These are phyloP conservation scores for Ctenosaura bakeri DNA, from an alignment of 2,797 vertebrate genomes.

Conservation along the genomic window DNA sequence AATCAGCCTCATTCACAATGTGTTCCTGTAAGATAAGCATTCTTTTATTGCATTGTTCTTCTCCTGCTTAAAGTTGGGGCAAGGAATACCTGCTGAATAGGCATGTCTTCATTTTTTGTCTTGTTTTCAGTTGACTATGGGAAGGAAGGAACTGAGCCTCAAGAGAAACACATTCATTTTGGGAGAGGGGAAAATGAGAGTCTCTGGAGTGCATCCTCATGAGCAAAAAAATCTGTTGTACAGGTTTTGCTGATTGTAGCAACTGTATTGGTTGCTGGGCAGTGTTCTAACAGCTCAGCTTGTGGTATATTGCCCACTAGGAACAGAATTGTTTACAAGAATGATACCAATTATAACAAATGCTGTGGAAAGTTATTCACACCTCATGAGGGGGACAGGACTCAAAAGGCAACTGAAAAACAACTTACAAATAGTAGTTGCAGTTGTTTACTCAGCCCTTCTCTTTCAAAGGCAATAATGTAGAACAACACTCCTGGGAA, in stretches of 20 bases:
- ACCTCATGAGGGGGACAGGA: not conserved
- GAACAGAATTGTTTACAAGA: constrained; percentile 31
- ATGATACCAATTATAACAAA: constrained; percentile 18
- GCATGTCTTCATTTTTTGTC: not conserved
- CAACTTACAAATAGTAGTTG: constrained; percentile 6
- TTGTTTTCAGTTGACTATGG: constrained; percentile 19
- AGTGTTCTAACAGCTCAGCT: constrained; percentile 21
- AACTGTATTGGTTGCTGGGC: not conserved
- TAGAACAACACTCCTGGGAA: constrained; percentile 11
- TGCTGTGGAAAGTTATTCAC: constrained; percentile 16
- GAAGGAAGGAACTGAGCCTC: constrained; percentile 29
- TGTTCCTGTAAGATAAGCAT: not conserved
- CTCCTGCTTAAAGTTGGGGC: not conserved
- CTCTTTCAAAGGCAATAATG: constrained; percentile 23
- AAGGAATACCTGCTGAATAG: constrained; percentile 33
- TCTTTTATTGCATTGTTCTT: not conserved
- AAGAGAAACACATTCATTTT: not conserved
- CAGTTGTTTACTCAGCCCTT: constrained; percentile 8
- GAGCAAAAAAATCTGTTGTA: not conserved
- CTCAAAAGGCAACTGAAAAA: constrained; percentile 25
- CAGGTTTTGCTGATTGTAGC: constrained; percentile 27
- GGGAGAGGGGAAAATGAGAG: not conserved
- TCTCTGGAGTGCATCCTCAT: not conserved
- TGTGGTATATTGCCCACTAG: constrained; percentile 30
- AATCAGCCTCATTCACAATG: not conserved